phyloP scores from a whole-genome alignment of 2,113 vertebrate genomes.

The Pseudonaja textilis region DNA sequence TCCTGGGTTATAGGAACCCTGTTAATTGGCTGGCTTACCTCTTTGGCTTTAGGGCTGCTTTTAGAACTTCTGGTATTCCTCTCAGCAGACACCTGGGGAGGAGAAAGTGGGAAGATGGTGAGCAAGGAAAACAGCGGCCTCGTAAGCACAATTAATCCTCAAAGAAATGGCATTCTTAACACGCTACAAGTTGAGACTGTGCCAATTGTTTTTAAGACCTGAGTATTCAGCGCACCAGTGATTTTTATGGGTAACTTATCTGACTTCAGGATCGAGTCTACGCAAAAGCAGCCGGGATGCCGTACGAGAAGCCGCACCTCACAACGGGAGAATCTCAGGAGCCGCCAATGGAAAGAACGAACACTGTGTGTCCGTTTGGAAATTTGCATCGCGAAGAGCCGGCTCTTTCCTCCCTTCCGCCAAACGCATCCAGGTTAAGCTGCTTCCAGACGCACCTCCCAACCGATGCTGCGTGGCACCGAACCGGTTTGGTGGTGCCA shows the following conservation, averaged over 20 bases:
- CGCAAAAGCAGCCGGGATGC: constrained; percentile 17
- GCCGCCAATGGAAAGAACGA: not conserved
- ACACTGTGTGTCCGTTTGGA: constrained; percentile 28
- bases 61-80: constrained; percentile 54
- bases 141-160: not conserved
- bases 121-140: constrained; percentile 4
- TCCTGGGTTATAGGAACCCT: not conserved
- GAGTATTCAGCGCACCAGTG: constrained; percentile 27
- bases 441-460: constrained; percentile 26
- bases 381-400: not conserved
- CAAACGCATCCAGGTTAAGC: constrained; percentile 15
- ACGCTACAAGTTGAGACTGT: constrained; percentile 31
- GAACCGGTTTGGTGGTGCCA: constrained; percentile 14
- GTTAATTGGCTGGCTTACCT: constrained; percentile 57
- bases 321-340: not conserved
- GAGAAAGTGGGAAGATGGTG: constrained; percentile 22
- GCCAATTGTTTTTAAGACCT: constrained; percentile 23
- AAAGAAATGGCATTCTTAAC: constrained; percentile 34
- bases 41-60: constrained; percentile 51
- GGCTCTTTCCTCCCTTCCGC: constrained; percentile 16
- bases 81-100: constrained; percentile 53
- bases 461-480: not conserved
- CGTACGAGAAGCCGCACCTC: constrained; percentile 35
- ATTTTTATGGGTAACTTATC: constrained; percentile 11
- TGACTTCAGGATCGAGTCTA: not conserved